These are phyloP conservation scores for Ophioninae sp. DNA, from an alignment of 2,888 invertebrate genomes.

Conservation along the genomic window DNA sequence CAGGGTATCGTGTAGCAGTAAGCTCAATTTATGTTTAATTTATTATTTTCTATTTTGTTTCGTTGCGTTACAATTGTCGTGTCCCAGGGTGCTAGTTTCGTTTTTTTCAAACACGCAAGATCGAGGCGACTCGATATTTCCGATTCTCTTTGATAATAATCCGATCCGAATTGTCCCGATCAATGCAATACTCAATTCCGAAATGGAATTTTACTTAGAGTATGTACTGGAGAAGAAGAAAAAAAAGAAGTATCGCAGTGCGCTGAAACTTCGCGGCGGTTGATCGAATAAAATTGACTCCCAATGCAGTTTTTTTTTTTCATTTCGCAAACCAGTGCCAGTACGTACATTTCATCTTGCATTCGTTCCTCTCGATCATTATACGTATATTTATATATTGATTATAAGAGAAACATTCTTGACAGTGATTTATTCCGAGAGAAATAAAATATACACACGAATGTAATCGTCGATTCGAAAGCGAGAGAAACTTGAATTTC, in stretches of 20 bases:
- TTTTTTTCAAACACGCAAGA: constrained; percentile 23
- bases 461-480: constrained; percentile 2
- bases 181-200: constrained; percentile 14
- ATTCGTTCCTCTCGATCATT: constrained; percentile 37
- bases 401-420: constrained; percentile 21
- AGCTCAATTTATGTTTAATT: constrained; percentile 62
- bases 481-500: constrained; percentile 40
- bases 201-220: constrained; percentile 6
- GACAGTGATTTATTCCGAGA: constrained; percentile 42
- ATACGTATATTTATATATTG: constrained; percentile 22
- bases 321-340: constrained; percentile 18
- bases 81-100: constrained; percentile 65
- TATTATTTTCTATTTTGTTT: constrained; percentile 46
- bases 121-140: constrained; percentile 27
- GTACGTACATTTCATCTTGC: constrained; percentile 16
- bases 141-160: constrained; percentile 54
- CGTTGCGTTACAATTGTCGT: constrained; percentile 54
- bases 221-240: constrained; percentile 7
- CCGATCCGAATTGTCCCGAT: constrained; percentile 10
- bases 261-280: constrained; percentile 9
- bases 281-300: constrained; percentile 23
- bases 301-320: constrained; percentile 27
- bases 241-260: constrained; percentile 30
- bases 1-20: constrained; percentile 62
- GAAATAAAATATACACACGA: constrained; percentile 41